A percentile compares a stretch with the other conserved stretches of the same genome.
These are phyloP conservation scores for Gallinago stenura DNA, from an alignment of 2,797 vertebrate genomes.

Conservation along the genomic window DNA sequence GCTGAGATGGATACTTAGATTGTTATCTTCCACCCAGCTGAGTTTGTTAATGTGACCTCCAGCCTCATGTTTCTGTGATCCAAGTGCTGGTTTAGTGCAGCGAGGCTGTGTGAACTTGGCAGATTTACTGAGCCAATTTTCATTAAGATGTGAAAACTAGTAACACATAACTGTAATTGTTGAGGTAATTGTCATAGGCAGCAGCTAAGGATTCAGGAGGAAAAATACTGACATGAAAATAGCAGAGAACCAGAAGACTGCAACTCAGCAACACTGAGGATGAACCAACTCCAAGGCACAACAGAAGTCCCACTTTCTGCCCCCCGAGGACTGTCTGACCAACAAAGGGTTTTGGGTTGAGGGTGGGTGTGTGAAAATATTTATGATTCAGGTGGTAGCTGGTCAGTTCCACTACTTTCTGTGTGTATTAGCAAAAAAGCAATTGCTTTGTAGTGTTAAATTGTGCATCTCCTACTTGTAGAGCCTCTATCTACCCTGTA, in stretches of 20 bases:
- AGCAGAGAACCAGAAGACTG: not conserved
- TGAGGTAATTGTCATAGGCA: not conserved
- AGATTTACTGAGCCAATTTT: not conserved
- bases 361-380: rapidly evolving
- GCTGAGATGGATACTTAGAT: not conserved
- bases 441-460: not conserved
- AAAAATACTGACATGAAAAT: not conserved
- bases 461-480: not conserved
- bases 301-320: not conserved
- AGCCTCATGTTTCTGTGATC: not conserved
- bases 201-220: not conserved
- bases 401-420: not conserved
- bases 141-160: not conserved
- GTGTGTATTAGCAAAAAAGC: not conserved
- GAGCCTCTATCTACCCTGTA: not conserved
- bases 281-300: not conserved
- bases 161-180: not conserved
- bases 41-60: not conserved
- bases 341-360: not conserved
- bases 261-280: not conserved
- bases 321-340: not conserved
- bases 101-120: not conserved
- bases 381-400: not conserved
- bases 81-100: not conserved
- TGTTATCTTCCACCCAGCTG: not conserved